Evolutionary conservation across 2,113 vertebrate genomes (phyloP).

Genomic region (Paratilapia polleni): DNA sequence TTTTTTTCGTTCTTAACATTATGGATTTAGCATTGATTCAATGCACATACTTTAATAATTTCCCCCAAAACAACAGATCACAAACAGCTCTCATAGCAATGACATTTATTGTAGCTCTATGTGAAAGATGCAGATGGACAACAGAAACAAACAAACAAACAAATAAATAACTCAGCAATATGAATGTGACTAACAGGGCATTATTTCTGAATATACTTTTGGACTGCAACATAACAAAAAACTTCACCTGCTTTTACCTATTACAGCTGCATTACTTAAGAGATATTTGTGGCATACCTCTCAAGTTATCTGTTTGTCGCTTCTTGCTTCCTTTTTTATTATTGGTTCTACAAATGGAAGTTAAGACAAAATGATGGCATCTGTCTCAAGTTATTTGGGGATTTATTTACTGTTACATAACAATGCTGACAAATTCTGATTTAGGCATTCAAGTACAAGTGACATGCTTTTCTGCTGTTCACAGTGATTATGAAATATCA

Average conservation of each 20-base stretch:
- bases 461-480: not conserved
- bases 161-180: not conserved
- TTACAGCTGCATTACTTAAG: not conserved
- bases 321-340: not conserved
- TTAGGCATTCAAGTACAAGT: constrained; percentile 2
- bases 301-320: not conserved
- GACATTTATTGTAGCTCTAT: not conserved
- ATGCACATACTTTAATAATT: not conserved
- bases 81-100: not conserved
- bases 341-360: not conserved
- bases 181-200: not conserved
- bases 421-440: not conserved
- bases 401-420: constrained; percentile 5
- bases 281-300: not conserved
- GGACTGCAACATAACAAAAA: not conserved
- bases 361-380: not conserved
- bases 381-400: not conserved
- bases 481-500: not conserved
- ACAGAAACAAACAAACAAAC: no score
- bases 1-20: no score
- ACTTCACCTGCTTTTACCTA: not conserved
- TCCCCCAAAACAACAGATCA: not conserved
- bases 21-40: no score
- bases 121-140: constrained; percentile 41
- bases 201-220: not conserved